Base-by-base conservation (phyloP, 2,888 invertebrate genomes). In the Caenorhabditis afra region DNA sequence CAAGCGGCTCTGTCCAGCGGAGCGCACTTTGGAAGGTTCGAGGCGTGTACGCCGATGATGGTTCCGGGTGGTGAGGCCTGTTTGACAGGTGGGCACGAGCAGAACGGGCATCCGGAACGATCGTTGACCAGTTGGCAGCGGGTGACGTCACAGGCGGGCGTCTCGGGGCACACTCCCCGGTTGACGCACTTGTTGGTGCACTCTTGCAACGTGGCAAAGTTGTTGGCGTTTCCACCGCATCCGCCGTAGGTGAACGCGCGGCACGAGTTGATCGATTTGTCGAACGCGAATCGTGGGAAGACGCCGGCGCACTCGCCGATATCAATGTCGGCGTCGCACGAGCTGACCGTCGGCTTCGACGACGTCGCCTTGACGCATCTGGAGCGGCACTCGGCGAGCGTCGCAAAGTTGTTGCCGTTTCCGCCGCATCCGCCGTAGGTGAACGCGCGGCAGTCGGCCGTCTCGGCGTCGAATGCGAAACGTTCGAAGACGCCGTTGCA, bases 201-300 rank as follows among this genome's bases (percentile, higher is more conserved):
- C 55, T 89, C 89, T 37, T 77, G 81, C 2, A 87, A 29, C 0
- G 87, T 87, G 39, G 87, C 87, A 49, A 90, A 90, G 80, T 90
- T 90, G 82, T 90, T 90, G 29, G 89, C 88, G 64, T 89, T 85
- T 58, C 82, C 90, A 52, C 89, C 90, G 68, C 90, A 90, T 22
- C 90, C 90, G 61, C 88, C 87, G 66, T 90, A 90, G 55, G 85
- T 83, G 80, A 90, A 90, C 45, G 78, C 75, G 18, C 81, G 80
- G 74, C 90, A 90, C 49, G 85, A 83, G 59, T 86, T 86, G 53
- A 71, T 74, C 10, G 79, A 73, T 50, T 82, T 62, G 81, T 91
- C 90, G 83, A 90, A 91, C 70, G 89, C 90, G 85, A 88, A 91
- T 45, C 91, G 84, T n/a, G 64, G 50, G 78, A 82, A 83, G 12